Conservation (phyloP, 2,113 vertebrate genomes). For the Brevimyrus niger region DNA sequence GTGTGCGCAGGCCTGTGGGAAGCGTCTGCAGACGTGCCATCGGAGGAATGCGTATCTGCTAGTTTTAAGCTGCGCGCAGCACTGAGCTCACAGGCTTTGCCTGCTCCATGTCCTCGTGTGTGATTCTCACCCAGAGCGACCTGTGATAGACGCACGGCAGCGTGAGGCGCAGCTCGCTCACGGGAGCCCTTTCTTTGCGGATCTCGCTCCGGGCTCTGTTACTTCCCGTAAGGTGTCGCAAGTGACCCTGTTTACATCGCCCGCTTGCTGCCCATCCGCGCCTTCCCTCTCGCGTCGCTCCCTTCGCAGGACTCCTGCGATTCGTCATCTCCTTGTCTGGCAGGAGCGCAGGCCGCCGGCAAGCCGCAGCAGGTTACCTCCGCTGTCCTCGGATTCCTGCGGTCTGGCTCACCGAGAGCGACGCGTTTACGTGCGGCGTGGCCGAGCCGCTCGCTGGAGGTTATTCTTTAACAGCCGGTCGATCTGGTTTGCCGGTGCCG, state of each 20-base stretch:
- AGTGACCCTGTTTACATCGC: background rate
- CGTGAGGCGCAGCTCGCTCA: background rate
- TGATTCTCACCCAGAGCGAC: background rate
- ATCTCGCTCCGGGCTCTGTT: background rate
- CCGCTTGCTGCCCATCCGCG: background rate
- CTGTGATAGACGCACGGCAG: background rate
- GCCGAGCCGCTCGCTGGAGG: background rate
- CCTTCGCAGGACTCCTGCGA: background rate
- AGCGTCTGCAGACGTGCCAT: background rate
- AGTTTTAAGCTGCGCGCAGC: background rate
- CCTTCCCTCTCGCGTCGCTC: background rate
- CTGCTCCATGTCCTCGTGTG: background rate
- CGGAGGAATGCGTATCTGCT: background rate
- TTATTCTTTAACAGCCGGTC: background rate
- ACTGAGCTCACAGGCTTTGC: background rate
- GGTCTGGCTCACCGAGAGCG: background rate
- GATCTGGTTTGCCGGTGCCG: background rate
- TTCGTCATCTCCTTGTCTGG: background rate
- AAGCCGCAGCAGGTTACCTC: background rate
- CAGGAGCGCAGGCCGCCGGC: background rate
- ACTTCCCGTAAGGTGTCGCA: background rate
- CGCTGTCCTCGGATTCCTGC: background rate
- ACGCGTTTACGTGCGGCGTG: background rate
- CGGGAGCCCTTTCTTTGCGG: background rate
- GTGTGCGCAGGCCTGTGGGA: background rate